Percentiles rank a stretch among this genome's conserved stretches.
Conservation (phyloP, 2,113 vertebrate species). For the Ceyx melanurus region DNA sequence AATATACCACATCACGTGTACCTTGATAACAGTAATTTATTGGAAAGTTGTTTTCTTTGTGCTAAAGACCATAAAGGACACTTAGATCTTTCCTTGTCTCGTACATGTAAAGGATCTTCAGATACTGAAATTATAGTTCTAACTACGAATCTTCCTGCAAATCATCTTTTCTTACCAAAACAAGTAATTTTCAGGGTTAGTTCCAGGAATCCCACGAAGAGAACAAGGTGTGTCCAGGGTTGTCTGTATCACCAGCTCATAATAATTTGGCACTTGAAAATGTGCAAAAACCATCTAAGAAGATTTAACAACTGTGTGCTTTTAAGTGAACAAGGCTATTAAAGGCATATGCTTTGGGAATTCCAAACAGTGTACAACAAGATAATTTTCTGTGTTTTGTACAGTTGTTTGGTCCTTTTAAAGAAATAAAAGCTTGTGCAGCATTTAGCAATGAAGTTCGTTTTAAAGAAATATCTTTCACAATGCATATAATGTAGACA, state of each 20-base stretch:
- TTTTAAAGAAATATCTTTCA: not conserved
- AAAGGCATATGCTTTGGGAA: not conserved
- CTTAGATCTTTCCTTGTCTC: not conserved
- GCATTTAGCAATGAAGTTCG: not conserved
- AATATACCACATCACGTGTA: not conserved
- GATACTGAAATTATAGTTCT: not conserved
- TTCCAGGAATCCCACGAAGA: slow-evolving; percentile 1
- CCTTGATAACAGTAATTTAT: not conserved
- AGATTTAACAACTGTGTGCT: not conserved
- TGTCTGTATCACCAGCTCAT: not conserved
- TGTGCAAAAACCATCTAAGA: not conserved
- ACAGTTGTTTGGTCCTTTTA: not conserved
- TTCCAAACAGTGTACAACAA: not conserved
- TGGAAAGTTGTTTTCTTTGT: not conserved
- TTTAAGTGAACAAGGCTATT: not conserved
- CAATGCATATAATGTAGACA: not conserved
- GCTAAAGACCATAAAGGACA: not conserved
- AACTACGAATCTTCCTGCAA: slow-evolving; percentile 12
- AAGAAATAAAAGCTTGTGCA: not conserved
- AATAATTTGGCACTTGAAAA: not conserved
- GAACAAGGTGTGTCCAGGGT: not conserved
- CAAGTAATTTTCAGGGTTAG: not conserved
- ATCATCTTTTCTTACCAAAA: slow-evolving; percentile 18
- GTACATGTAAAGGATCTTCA: not conserved
- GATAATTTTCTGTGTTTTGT: not conserved